Evolutionary conservation across 2,113 vertebrate species (phyloP).

Genomic region (Cyprinus carpio): DNA sequence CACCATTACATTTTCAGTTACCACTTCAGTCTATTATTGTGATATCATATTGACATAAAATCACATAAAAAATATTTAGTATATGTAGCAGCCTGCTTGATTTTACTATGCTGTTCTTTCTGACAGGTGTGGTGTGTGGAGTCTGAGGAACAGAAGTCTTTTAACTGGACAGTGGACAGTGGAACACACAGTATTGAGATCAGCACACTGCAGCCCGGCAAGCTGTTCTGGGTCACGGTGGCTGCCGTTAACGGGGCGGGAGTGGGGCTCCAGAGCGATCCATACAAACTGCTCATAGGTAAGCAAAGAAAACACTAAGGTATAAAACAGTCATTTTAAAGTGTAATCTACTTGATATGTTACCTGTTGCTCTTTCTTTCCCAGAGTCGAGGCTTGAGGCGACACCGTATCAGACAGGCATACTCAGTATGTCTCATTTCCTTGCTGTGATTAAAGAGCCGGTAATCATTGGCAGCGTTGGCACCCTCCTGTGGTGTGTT

Average conservation of each 20-base stretch:
- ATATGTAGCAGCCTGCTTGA: background rate
- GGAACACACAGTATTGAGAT: constrained; percentile 76
- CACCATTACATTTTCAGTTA: background rate
- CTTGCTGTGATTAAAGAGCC: constrained; percentile 77
- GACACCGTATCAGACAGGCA: constrained; percentile 18
- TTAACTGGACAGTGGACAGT: constrained; percentile 85
- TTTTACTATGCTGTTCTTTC: background rate
- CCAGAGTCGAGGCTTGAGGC: constrained; percentile 64
- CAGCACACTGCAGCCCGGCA: constrained; percentile 62
- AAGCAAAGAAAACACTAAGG: constrained; percentile 48
- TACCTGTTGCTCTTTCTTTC: background rate
- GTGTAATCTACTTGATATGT: background rate
- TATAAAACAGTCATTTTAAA: background rate
- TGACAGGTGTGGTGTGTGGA: constrained; percentile 86
- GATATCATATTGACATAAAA: background rate
- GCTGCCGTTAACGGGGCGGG: constrained; percentile 89
- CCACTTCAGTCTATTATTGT: background rate
- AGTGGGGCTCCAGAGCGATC: constrained; percentile 80
- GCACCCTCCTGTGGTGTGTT: constrained; percentile 83
- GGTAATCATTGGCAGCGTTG: constrained; percentile 80
- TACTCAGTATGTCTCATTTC: constrained; percentile 60
- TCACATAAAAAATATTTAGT: background rate
- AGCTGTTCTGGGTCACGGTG: constrained; percentile 82
- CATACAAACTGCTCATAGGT: constrained; percentile 81
- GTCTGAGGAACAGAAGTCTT: constrained; percentile 71